Base-by-base conservation (phyloP, 2,113 vertebrate species). In the Chaetodon trifascialis region DNA sequence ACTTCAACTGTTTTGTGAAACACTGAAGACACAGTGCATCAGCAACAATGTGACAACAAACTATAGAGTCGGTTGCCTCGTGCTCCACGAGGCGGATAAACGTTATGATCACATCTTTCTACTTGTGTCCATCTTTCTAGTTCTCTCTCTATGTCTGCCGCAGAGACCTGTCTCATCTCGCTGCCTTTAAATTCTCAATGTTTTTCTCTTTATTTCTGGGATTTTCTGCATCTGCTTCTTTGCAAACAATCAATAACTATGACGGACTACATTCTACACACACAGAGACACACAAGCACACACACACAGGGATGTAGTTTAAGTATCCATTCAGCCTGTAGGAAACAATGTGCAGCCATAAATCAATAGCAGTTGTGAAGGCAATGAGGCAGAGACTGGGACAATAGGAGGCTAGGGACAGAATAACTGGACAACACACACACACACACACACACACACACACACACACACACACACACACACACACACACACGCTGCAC, bases 361-460 rank as follows among this genome's bases (percentile, higher is more conserved):
- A 88, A 91, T 92, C 90, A 93, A 84, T 79, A 77, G 73, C 79
- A 75, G 82, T 91, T 92, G 71, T 70, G 67, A 76, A 83, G 75
- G 80, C 73, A 87, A 93, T 91, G 90, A 89, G 86, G 89, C 89
- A 83, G 73, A 81, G 69, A 73, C 55, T 4, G 38, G 51, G 73
- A 89, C 65, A 75, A 84, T 68, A 72, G 74, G 63, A 85, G 73
- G 82, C 82, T 73, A 62, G 76, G 73, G 79, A 86, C 11, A 52
- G 63, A 80, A 64, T 82, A 69, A 68, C 55, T 78, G 77, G 56
- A 73, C 67, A 55, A 42, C 51, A 44, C 62, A 70, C 58, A 56
- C 79, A 72, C 44, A 58, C n/a, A 73, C 23, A 60, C 78, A 63
- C 42, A 65, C 16, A 73, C n/a, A 67, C 42, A 52, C 7, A 77